Evolutionary conservation across 2,888 invertebrate species (phyloP), one percentile per base, ranked within the genome.

Genomic region (Andrena trimmerana): DNA sequence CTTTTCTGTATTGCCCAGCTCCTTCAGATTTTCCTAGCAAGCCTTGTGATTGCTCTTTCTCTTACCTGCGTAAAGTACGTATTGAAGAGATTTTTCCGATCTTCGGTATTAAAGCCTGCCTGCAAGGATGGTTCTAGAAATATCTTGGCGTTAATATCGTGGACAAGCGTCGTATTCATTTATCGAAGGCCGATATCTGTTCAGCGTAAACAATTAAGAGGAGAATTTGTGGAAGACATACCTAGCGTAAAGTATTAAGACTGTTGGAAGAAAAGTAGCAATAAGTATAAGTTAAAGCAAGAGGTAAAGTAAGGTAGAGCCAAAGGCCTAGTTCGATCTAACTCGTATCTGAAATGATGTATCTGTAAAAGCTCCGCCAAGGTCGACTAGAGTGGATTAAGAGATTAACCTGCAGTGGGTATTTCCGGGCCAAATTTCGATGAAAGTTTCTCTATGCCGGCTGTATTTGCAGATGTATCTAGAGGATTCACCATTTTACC

Each of bases 401-500:
- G 10, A 54, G n/a, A 63, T 86, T 81, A 78, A 89, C 81, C 83
- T 71, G 85, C 24, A 16, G 16, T 31, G 8, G 70, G 10, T 29
- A 54, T 16, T 8, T n/a, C 16, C 66, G 67, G 8, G 0, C 8
- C 27, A 36, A 79, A 6, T 52, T 42, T 75, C 0, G 87, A 63
- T 3, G 76, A 57, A 27, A 67, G 7, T 4, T 71, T 13, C 16
- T 36, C 8, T 81, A 4, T 42, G 13, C 31, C 69, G n/a, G 83
- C 87, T 7, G 84, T 63, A 82, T 90, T 92, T 82, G 95, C 94
- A 84, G 93, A 92, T 10, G 88, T 85, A 0, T 93, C 88, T 0
- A 94, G 90, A 0, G 97, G 97, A 92, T 97, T 96, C 29, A 95
- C 94, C 1, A 97, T 95, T 93, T 96, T 96, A 48, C 97, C 97